Percentiles rank a stretch among this genome's conserved stretches.
Evolutionary conservation across 2,797 vertebrate genomes (phyloP).

Genomic region (Chromis chromis): DNA sequence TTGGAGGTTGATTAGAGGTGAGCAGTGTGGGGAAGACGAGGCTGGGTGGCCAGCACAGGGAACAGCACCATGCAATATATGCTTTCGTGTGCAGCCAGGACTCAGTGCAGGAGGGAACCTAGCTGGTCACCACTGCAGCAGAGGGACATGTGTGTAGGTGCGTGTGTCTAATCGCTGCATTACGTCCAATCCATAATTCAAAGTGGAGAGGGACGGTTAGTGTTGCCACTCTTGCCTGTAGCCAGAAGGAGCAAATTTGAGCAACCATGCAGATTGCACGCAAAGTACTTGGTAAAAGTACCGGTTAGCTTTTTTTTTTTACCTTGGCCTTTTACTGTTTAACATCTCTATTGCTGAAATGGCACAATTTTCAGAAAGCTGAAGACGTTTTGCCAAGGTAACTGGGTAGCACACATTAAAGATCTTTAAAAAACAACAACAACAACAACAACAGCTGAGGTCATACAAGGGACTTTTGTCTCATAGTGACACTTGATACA

Average conservation of each 20-base stretch:
- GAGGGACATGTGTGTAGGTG: conserved; percentile 19
- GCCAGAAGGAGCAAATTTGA: conserved; percentile 57
- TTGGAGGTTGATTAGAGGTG: conserved; percentile 58
- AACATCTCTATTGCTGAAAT: neutral
- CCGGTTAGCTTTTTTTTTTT: neutral
- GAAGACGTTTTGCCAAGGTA: neutral
- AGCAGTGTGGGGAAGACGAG: conserved; percentile 23
- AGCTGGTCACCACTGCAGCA: conserved; percentile 27
- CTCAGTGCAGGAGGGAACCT: conserved; percentile 10
- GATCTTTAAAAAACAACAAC: neutral
- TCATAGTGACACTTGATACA: conserved; percentile 28
- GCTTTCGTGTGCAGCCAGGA: conserved; percentile 24
- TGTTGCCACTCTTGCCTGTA: conserved; percentile 37
- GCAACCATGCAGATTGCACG: conserved; percentile 64
- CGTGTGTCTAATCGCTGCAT: conserved; percentile 64
- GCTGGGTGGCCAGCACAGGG: conserved; percentile 30
- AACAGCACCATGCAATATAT: neutral
- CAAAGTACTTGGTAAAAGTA: conserved; percentile 32
- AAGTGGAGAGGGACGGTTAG: conserved; percentile 51
- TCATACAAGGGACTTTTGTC: conserved; percentile 6
- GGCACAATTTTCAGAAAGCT: neutral
- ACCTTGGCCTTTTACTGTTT: neutral
- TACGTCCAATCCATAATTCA: conserved; percentile 74
- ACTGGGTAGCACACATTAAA: conserved; percentile 3
- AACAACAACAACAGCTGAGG: neutral